Evolutionary conservation across 2,113 vertebrate species (phyloP).

Genomic region (Amia ocellicauda): DNA sequence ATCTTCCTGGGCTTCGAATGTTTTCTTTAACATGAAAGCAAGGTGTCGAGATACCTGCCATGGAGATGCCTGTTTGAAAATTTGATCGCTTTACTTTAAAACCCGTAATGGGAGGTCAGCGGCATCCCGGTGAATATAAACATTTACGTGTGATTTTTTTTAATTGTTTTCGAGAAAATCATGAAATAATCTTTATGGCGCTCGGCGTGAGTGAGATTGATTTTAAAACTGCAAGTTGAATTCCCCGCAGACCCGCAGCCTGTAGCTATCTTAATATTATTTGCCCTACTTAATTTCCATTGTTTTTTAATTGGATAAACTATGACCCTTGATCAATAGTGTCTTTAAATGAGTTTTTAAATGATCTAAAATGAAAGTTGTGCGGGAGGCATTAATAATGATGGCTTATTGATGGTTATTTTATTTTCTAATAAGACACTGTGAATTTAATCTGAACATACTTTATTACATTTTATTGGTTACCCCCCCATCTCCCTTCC

Average conservation of each 20-base stretch:
- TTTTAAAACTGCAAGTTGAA: too few relatives aligned
- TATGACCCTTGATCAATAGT: constrained; percentile 14
- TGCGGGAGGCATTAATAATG: neutral
- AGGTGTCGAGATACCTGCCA: constrained; percentile 4
- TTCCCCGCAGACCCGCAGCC: too few relatives aligned
- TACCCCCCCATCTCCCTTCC: neutral
- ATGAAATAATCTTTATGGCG: too few relatives aligned
- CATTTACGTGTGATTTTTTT: too few relatives aligned
- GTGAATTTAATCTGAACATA: neutral
- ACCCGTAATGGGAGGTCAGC: neutral
- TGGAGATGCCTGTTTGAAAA: neutral
- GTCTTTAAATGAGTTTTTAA: constrained; percentile 7
- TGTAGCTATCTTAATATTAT: too few relatives aligned
- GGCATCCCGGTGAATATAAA: neutral
- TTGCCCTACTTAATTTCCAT: too few relatives aligned
- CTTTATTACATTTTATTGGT: neutral
- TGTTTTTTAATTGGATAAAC: neutral
- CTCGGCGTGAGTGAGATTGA: too few relatives aligned
- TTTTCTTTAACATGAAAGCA: constrained; percentile 3
- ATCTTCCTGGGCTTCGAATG: neutral
- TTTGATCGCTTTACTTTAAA: neutral
- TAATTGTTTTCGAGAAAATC: too few relatives aligned
- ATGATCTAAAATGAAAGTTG: neutral
- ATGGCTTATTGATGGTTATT: too few relatives aligned
- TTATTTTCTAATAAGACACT: too few relatives aligned